Conservation (phyloP, 1,140 invertebrate species). For the Drosophila prosaltans region DNA sequence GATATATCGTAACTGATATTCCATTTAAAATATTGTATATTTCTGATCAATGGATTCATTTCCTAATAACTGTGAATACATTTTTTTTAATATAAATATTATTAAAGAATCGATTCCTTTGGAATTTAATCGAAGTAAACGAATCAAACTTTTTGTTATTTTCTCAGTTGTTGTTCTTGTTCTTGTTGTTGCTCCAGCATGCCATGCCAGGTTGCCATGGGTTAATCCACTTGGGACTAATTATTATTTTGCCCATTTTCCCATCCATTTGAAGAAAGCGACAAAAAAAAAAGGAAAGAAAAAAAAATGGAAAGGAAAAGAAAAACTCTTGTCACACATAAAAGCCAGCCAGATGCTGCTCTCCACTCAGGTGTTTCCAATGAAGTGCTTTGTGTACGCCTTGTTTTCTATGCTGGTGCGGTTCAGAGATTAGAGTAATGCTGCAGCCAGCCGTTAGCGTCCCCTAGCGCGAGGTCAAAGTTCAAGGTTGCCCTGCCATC, state of each 20-base stretch:
- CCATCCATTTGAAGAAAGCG: conserved; percentile 16
- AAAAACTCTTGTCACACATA: conserved; percentile 32
- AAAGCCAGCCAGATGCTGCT: background rate
- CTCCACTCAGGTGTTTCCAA: background rate
- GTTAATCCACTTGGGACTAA: conserved; percentile 71
- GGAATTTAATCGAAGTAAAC: background rate
- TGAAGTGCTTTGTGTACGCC: conserved; percentile 9
- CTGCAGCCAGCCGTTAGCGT: background rate
- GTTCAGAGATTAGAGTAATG: conserved; percentile 59
- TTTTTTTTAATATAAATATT: background rate
- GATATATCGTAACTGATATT: no score
- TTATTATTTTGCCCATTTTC: conserved; percentile 63
- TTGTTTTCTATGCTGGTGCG: conserved; percentile 52
- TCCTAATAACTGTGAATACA: no score
- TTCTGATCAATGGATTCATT: no score
- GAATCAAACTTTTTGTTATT: conserved; percentile 13
- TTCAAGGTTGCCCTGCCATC: conserved; percentile 65
- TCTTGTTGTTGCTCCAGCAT: conserved; percentile 10
- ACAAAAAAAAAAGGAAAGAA: background rate
- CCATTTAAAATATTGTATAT: no score
- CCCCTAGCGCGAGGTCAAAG: conserved; percentile 63
- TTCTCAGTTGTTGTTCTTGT: background rate
- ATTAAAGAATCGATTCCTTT: background rate
- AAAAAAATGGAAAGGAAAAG: conserved; percentile 21
- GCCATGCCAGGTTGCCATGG: conserved; percentile 58